Percentiles rank a stretch among this genome's conserved stretches.
Evolutionary conservation across 2,797 vertebrate genomes (phyloP).

Genomic region (Gallinago nigripennis): DNA sequence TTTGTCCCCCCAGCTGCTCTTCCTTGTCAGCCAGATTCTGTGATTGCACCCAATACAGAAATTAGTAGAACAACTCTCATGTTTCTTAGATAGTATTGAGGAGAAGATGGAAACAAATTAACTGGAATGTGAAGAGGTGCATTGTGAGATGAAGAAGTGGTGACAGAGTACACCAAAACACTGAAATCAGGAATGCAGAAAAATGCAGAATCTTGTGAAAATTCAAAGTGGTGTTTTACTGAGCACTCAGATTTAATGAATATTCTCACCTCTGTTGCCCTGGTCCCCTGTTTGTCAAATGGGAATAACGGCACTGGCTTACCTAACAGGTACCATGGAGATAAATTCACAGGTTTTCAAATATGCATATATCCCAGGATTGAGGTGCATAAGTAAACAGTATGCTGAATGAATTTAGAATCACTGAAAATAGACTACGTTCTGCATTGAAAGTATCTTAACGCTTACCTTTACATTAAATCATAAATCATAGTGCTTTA

Average conservation of each 20-base stretch:
- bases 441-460: background rate
- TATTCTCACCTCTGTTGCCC: background rate
- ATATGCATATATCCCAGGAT: background rate
- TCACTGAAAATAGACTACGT: background rate
- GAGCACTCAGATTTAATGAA: background rate
- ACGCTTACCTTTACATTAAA: background rate
- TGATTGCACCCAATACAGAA: background rate
- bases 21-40: background rate
- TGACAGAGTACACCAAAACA: background rate
- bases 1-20: background rate
- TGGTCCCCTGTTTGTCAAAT: background rate
- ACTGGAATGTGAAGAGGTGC: background rate
- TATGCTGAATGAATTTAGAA: background rate
- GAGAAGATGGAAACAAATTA: background rate
- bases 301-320: background rate
- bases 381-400: background rate
- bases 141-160: background rate
- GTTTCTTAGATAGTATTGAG: background rate
- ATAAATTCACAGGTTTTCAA: background rate
- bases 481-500: background rate
- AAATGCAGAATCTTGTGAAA: background rate
- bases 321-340: background rate
- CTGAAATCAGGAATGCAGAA: background rate
- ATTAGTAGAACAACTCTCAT: background rate
- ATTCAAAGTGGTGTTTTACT: background rate